These are phyloP conservation scores for Sandelia bainsii DNA, from an alignment of 2,797 vertebrate genomes.

Conservation along the genomic window DNA sequence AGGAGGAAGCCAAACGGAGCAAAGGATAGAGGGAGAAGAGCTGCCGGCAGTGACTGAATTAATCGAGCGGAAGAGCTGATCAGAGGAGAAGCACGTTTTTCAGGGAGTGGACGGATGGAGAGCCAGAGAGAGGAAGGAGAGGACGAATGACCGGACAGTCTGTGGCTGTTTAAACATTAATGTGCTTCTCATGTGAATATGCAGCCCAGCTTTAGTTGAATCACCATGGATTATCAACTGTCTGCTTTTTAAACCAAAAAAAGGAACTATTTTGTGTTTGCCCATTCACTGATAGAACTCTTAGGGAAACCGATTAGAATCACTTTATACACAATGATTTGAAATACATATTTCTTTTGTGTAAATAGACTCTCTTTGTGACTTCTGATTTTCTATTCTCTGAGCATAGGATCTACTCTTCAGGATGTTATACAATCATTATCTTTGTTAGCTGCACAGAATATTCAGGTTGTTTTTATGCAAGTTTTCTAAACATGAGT, in stretches of 20 bases:
- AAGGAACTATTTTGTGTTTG: slow-evolving; percentile 32
- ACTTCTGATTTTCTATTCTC: slow-evolving; percentile 62
- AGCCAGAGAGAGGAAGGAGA: slow-evolving; percentile 64
- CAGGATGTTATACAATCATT: slow-evolving; percentile 59
- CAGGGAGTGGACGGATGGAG: slow-evolving; percentile 78
- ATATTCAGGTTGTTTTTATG: slow-evolving; percentile 83
- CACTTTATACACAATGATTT: slow-evolving; percentile 53
- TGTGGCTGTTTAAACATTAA: slow-evolving; percentile 76
- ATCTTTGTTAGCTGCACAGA: slow-evolving; percentile 68
- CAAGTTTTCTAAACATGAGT: slow-evolving; percentile 74
- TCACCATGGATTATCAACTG: slow-evolving; percentile 68
- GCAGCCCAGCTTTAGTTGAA: slow-evolving; percentile 63
- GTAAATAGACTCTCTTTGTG: slow-evolving; percentile 60
- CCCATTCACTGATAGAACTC: slow-evolving; percentile 50
- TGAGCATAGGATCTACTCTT: slow-evolving; percentile 48
- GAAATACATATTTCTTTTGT: slow-evolving; percentile 48
- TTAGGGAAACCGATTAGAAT: slow-evolving; percentile 47
- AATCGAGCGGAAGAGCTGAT: slow-evolving; percentile 78
- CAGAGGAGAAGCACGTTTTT: slow-evolving; percentile 77
- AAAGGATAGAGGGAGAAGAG: slow-evolving; percentile 74
- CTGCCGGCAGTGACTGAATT: slow-evolving; percentile 81
- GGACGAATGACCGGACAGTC: slow-evolving; percentile 71
- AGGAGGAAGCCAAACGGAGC: slow-evolving; percentile 69
- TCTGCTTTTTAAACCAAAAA: slow-evolving; percentile 68
- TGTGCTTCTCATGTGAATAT: slow-evolving; percentile 65